Evolutionary conservation across 37 sponge, comb jelly and placozoan species (phyloP).

Genomic region (Crambe crambe): DNA sequence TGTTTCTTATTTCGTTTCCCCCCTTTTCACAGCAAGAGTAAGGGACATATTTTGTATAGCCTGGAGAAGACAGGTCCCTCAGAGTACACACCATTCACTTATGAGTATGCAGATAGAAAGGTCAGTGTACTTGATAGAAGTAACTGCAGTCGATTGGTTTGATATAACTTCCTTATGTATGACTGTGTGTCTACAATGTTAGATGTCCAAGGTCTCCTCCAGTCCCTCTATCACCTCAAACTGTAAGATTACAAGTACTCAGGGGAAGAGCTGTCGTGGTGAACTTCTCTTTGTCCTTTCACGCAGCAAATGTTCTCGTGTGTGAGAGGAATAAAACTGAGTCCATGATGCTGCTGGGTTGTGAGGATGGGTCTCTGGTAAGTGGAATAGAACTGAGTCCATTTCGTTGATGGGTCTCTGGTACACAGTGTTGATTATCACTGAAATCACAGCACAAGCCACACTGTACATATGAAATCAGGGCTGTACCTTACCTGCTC

Average conservation of each 20-base stretch:
- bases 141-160: too few relatives aligned
- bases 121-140: neutral
- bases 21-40: slow-evolving; percentile 22
- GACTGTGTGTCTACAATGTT: too few relatives aligned
- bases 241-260: neutral
- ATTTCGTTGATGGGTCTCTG: too few relatives aligned
- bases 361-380: slow-evolving; percentile 66
- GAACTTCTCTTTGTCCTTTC: too few relatives aligned
- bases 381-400: too few relatives aligned
- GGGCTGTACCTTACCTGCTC: too few relatives aligned
- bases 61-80: slow-evolving; percentile 21
- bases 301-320: slow-evolving; percentile 22
- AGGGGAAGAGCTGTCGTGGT: too few relatives aligned
- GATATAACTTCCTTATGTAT: neutral
- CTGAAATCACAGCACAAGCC: too few relatives aligned
- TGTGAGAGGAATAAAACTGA: slow-evolving; percentile 65
- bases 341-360: slow-evolving; percentile 49
- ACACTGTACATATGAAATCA: too few relatives aligned
- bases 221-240: neutral
- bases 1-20: too few relatives aligned
- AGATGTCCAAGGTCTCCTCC: neutral
- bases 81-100: slow-evolving; percentile 8
- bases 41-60: slow-evolving; percentile 13
- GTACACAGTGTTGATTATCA: too few relatives aligned
- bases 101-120: slow-evolving; percentile 16